phyloP scores from a whole-genome alignment of 2,113 vertebrate genomes.

The Stegastes partitus region DNA sequence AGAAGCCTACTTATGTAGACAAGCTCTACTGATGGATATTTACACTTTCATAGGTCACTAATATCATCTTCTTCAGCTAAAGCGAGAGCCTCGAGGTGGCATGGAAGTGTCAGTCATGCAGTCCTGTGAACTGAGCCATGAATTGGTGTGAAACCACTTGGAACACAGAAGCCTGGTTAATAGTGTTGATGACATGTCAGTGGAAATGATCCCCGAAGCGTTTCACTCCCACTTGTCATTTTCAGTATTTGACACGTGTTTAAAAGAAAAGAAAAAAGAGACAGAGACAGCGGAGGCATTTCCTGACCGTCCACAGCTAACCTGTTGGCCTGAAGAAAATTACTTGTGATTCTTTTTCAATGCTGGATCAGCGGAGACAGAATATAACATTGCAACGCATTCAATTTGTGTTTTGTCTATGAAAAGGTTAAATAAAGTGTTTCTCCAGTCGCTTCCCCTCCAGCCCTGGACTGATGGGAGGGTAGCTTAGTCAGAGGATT shows the following conservation, averaged over 20 bases:
- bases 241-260: no score
- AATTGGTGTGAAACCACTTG: not conserved
- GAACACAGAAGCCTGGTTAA: not conserved
- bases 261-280: no score
- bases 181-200: not conserved
- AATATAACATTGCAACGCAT: not conserved
- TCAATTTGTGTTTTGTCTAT: not conserved
- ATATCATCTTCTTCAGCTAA: not conserved
- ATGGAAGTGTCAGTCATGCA: not conserved
- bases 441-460: not conserved
- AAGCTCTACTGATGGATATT: not conserved
- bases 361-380: not conserved
- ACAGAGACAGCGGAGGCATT: no score
- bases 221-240: not conserved
- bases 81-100: not conserved
- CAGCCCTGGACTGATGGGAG: not conserved
- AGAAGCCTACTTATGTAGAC: not conserved
- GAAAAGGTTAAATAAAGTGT: not conserved
- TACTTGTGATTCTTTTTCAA: no score
- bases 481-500: no score
- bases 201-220: not conserved
- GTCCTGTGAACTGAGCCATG: not conserved
- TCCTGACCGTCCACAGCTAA: no score
- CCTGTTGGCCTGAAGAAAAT: no score
- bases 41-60: not conserved